phyloP scores from a whole-genome alignment of 2,888 invertebrate genomes.

The Lasioglossum pauxillum region DNA sequence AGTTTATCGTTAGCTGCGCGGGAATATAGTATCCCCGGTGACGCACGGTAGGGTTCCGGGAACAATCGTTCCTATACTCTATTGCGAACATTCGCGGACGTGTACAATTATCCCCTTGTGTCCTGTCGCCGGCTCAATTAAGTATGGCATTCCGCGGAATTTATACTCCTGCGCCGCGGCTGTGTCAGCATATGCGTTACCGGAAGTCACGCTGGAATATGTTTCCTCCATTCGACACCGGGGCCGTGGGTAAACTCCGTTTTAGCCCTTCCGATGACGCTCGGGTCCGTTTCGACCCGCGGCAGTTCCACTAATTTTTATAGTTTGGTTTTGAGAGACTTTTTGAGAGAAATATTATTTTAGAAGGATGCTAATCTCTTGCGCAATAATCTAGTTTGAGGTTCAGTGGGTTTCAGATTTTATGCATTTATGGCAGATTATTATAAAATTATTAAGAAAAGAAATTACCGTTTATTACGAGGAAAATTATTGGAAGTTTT shows the following conservation, averaged over 20 bases:
- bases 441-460: too few relatives aligned
- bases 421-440: too few relatives aligned
- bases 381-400: neutral
- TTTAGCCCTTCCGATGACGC: neutral
- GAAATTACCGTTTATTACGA: neutral
- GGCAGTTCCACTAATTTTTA: neutral
- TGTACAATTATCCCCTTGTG: constrained; percentile 69
- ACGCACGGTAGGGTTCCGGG: constrained; percentile 68
- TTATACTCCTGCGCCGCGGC: constrained; percentile 53
- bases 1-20: constrained; percentile 63
- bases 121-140: constrained; percentile 66
- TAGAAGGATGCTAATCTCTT: neutral
- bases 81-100: constrained; percentile 68
- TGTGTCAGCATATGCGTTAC: constrained; percentile 49
- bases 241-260: neutral
- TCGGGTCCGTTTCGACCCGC: neutral
- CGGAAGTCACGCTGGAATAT: constrained; percentile 50
- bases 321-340: neutral
- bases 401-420: neutral
- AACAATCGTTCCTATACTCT: constrained; percentile 69
- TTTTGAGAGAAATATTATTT: neutral
- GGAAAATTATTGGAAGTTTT: too few relatives aligned
- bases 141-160: constrained; percentile 58
- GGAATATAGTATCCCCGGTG: constrained; percentile 68
- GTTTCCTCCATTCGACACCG: constrained; percentile 28